Evolutionary conservation across 2,797 vertebrate genomes (phyloP).

Genomic region (Chelon auratus): DNA sequence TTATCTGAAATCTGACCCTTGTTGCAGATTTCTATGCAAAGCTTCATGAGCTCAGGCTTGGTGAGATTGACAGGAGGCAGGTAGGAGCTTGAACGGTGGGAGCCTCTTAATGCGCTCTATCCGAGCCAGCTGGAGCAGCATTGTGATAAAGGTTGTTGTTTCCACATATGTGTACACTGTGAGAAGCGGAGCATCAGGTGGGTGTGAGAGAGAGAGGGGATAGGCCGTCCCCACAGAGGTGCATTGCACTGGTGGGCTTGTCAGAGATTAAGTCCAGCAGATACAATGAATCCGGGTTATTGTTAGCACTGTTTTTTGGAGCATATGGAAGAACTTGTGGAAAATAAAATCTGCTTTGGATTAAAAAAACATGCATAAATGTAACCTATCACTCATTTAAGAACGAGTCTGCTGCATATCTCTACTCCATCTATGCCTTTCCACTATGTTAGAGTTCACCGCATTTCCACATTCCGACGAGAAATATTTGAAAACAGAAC

Average conservation of each 20-base stretch:
- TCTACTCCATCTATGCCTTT: conserved; percentile 3
- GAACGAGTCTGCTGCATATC: conserved; percentile 24
- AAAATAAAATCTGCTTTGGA: conserved; percentile 42
- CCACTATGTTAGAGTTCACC: conserved; percentile 10
- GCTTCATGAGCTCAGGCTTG: conserved; percentile 8
- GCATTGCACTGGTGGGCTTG: conserved; percentile 62
- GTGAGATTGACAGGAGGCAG: conserved; percentile 31
- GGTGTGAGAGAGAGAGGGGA: conserved; percentile 72
- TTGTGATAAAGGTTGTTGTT: conserved; percentile 41
- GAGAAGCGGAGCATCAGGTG: conserved; percentile 68
- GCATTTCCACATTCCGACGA: conserved; percentile 39
- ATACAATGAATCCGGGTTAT: conserved; percentile 71
- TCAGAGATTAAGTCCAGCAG: conserved; percentile 54
- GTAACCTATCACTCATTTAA: conserved; percentile 31
- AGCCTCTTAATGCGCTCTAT: conserved; percentile 22
- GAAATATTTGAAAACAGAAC: conserved; percentile 37
- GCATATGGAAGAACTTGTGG: conserved; percentile 75
- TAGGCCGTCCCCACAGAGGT: conserved; percentile 68
- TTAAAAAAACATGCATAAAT: conserved; percentile 32
- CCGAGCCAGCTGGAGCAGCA: conserved; percentile 50
- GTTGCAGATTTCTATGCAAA: background rate
- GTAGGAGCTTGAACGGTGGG: conserved; percentile 31
- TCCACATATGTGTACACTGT: conserved; percentile 35
- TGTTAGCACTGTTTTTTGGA: conserved; percentile 58
- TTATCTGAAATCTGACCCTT: conserved; percentile 8